These are phyloP conservation scores for Amniataba percoides DNA, from an alignment of 2,797 vertebrate genomes.

Conservation along the genomic window DNA sequence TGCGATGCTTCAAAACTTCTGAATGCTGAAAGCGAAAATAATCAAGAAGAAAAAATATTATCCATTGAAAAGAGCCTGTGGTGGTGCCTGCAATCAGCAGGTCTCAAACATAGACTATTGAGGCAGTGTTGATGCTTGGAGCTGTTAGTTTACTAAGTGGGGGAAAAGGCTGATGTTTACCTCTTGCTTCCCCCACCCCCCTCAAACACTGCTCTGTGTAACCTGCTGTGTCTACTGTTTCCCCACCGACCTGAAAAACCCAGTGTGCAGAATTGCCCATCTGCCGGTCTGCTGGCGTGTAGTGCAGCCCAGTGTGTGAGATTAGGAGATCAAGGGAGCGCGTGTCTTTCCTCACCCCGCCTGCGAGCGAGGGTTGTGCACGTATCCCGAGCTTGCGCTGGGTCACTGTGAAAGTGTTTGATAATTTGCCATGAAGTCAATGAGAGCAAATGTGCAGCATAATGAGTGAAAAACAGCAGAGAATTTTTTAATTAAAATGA, in stretches of 20 bases:
- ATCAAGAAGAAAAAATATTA: slow-evolving; percentile 30
- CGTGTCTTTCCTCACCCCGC: slow-evolving; percentile 30
- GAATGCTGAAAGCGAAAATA: slow-evolving; percentile 41
- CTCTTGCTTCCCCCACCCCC: slow-evolving; percentile 42
- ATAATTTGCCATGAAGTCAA: slow-evolving; percentile 35
- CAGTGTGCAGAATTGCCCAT: slow-evolving; percentile 48
- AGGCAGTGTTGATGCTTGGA: slow-evolving; percentile 73
- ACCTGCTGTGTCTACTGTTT: slow-evolving; percentile 68
- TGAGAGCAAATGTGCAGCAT: slow-evolving; percentile 13
- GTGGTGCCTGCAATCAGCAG: slow-evolving; percentile 61
- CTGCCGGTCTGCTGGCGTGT: slow-evolving; percentile 44
- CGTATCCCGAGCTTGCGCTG: slow-evolving; percentile 11
- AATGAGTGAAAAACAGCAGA: slow-evolving; percentile 26
- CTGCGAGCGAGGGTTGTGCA: slow-evolving; percentile 23
- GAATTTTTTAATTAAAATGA: slow-evolving; percentile 22
- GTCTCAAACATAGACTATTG: slow-evolving; percentile 55
- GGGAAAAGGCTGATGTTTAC: slow-evolving; percentile 68
- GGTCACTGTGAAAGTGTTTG: slow-evolving; percentile 30
- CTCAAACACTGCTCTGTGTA: slow-evolving; percentile 59
- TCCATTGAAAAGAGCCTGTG: slow-evolving; percentile 31
- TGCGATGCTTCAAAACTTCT: slow-evolving; percentile 16
- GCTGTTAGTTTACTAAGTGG: slow-evolving; percentile 73
- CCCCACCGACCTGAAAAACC: slow-evolving; percentile 44
- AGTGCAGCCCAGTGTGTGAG: slow-evolving; percentile 44
- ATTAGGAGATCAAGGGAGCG: slow-evolving; percentile 58